Evolutionary conservation across 1,140 invertebrate genomes (phyloP).

Genomic region (Aleiodes sp.): DNA sequence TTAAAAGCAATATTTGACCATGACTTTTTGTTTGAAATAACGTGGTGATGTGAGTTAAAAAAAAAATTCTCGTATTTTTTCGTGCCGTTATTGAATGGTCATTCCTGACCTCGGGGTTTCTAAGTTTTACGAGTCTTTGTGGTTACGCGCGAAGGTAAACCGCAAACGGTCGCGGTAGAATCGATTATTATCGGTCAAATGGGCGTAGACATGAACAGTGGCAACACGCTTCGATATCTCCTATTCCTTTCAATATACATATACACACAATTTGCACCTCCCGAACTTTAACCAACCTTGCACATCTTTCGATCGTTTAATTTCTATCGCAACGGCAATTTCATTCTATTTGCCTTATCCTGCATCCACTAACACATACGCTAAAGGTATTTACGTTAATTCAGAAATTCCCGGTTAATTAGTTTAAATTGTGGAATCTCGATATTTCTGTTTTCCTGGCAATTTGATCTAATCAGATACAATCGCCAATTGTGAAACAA

Average conservation of each 20-base stretch:
- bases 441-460: constrained; percentile 8
- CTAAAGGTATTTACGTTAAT: constrained; percentile 19
- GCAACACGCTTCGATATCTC: not conserved
- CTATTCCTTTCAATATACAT: not conserved
- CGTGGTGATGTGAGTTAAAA: not conserved
- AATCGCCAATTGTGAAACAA: not conserved
- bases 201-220: not conserved
- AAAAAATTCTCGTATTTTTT: not conserved
- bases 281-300: not conserved
- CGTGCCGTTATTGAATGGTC: not conserved
- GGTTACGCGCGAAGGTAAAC: not conserved
- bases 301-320: constrained; percentile 1
- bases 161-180: not conserved
- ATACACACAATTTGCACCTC: not conserved
- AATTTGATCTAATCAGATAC: not conserved
- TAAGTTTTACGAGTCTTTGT: not conserved
- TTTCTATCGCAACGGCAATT: constrained; percentile 25
- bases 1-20: too few species aligned
- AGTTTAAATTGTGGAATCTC: constrained; percentile 15
- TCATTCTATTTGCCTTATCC: constrained; percentile 10
- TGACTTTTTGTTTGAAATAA: not conserved
- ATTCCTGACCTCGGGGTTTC: not conserved
- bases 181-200: constrained; percentile 3
- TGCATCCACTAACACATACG: not conserved
- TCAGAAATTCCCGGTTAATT: constrained; percentile 22